These are phyloP conservation scores for Antennarius striatus DNA, from an alignment of 2,113 vertebrate genomes.

Conservation along the genomic window DNA sequence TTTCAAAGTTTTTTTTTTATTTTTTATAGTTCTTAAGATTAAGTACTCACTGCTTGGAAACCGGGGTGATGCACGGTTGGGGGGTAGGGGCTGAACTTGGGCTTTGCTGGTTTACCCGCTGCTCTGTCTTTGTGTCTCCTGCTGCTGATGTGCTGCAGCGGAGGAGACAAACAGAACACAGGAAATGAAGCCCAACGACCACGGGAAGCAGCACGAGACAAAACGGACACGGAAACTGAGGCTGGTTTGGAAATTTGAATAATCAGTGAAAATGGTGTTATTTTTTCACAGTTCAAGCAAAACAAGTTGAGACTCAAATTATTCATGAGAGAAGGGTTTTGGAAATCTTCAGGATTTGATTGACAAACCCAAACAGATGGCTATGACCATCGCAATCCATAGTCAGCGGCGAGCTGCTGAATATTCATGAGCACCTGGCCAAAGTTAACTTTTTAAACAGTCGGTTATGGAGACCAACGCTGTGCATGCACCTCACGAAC, in stretches of 20 bases:
- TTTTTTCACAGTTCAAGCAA: conserved; percentile 8
- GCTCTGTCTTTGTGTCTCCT: conserved; percentile 96
- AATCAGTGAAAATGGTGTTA: conserved; percentile 19
- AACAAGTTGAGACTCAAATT: conserved; percentile 31
- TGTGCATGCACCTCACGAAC: conserved; percentile 37
- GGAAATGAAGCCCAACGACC: not conserved
- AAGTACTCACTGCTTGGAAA: conserved; percentile 85
- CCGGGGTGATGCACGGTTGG: conserved; percentile 84
- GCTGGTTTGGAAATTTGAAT: conserved; percentile 15
- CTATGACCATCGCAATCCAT: conserved; percentile 13
- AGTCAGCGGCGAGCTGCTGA: conserved; percentile 41
- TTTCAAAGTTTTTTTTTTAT: no score
- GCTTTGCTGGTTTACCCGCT: conserved; percentile 93
- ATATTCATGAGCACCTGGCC: conserved; percentile 76
- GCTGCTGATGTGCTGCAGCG: conserved; percentile 92
- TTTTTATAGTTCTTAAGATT: no score
- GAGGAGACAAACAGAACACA: conserved; percentile 35
- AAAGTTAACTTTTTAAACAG: conserved; percentile 62
- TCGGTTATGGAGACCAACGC: conserved; percentile 8
- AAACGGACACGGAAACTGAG: no score
- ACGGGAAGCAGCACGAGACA: not conserved
- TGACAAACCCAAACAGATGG: conserved; percentile 67
- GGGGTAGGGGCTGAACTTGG: conserved; percentile 92
- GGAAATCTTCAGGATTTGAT: conserved; percentile 47
- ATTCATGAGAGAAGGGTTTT: conserved; percentile 43